A percentile compares a stretch with the other conserved stretches of the same genome.
Evolutionary conservation across 2,113 vertebrate species (phyloP).

Genomic region (Strix aluco): DNA sequence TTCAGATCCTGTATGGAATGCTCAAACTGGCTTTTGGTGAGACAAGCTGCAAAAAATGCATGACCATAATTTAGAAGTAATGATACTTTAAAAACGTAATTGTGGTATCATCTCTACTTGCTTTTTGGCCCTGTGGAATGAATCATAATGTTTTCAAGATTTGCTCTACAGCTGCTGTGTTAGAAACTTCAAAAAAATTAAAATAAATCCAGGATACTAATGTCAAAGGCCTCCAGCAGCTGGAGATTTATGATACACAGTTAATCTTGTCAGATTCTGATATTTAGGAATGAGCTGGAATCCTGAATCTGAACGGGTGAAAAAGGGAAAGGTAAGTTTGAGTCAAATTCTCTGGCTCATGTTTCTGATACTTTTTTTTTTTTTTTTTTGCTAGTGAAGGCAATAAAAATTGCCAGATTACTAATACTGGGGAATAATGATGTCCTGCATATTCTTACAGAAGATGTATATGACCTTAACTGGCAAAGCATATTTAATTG

Average conservation of each 20-base stretch:
- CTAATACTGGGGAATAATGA: background rate
- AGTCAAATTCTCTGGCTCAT: background rate
- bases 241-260: background rate
- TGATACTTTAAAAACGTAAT: background rate
- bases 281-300: background rate
- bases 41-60: background rate
- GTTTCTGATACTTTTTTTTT: background rate
- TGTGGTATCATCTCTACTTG: background rate
- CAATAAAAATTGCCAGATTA: background rate
- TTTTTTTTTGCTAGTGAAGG: background rate
- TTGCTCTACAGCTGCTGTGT: background rate
- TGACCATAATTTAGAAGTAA: background rate
- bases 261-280: background rate
- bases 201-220: background rate
- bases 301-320: background rate
- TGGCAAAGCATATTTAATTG: background rate
- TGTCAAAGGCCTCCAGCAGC: background rate
- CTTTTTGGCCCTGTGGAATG: background rate
- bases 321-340: background rate
- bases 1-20: background rate
- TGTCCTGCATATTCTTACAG: background rate
- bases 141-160: background rate
- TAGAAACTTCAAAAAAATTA: background rate
- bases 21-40: background rate
- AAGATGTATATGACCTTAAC: background rate